Evolutionary conservation across 2,888 invertebrate species (phyloP), one percentile per base, ranked within the genome.

Genomic region (Petrophora chlorosata): DNA sequence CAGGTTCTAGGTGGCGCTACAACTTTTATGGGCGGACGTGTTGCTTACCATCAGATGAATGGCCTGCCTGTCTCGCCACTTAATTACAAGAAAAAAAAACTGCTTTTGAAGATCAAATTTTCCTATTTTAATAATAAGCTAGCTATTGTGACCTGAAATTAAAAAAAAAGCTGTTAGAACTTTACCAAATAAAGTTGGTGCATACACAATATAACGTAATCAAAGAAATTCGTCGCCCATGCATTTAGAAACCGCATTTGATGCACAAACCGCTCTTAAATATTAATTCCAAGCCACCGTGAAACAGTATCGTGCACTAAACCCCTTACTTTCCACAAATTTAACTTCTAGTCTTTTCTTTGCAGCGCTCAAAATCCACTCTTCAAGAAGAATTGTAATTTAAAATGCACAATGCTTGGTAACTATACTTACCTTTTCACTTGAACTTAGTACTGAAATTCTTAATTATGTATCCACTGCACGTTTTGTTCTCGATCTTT

Each of bases 391-490:
- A 62, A 55, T 51, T 59, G 60, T 58, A 62, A 67, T 70, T 67
- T 61, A 61, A 67, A 69, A 59, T 62, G 63, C 62, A 65, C 61
- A 61, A 57, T 64, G 50, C 55, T 51, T 46, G 52, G 45, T 38
- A 56, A 45, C 42, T 49, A 33, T 38, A 29, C 29, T 10, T 46
- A 45, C 10, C 32, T 12, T 19, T 35, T 46, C 17, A 25, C 15
- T 45, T 10, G n/a, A n/a, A n/a, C 12, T 26, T 30, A 38, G 16
- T 8, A 28, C 26, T 50, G 53, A 41, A 28, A n/a, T 19, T 19
- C 7, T 19, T 7, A 19, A 19, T 19, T 2, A 17, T 19, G n/a
- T 28, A 47, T 45, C 40, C 63, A 61, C 43, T 56, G 48, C 61
- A 36, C 32, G 10, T 29, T 44, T 16, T 34, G 12, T 41, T 29